Conservation (phyloP, 1,140 invertebrate species). For the Hylyphantes graminicola region DNA sequence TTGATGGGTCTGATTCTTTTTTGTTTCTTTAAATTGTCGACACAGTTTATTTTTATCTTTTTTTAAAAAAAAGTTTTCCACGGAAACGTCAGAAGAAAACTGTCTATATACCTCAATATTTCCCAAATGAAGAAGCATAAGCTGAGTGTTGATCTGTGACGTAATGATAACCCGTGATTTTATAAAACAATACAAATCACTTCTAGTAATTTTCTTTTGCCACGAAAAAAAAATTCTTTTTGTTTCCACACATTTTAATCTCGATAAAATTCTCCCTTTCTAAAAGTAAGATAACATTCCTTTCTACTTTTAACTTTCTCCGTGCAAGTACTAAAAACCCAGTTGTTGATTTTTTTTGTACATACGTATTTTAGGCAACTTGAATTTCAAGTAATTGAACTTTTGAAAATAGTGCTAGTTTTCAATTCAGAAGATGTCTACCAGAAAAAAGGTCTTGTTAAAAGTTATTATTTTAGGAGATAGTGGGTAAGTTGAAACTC, state of each 20-base stretch:
- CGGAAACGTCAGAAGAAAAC: too few species aligned
- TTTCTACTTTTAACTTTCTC: conserved; percentile 10
- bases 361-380: neutral
- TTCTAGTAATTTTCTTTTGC: too few species aligned
- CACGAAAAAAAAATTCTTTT: too few species aligned
- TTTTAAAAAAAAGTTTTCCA: too few species aligned
- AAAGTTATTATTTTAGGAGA: conserved; percentile 99
- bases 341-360: conserved; percentile 17
- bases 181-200: neutral
- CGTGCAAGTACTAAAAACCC: neutral
- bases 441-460: conserved; percentile 93
- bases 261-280: too few species aligned
- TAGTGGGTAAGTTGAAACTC: conserved; percentile 76
- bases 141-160: conserved; percentile 34
- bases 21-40: too few species aligned
- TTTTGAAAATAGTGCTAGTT: neutral
- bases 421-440: conserved; percentile 76
- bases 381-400: neutral
- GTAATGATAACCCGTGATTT: conserved; percentile 47
- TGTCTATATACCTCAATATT: too few species aligned
- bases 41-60: too few species aligned
- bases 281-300: too few species aligned
- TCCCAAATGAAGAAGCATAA: neutral
- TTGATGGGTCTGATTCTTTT: too few species aligned
- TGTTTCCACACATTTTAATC: too few species aligned